Evolutionary conservation across 2,888 invertebrate genomes (phyloP).

Genomic region (Spisula solida): DNA sequence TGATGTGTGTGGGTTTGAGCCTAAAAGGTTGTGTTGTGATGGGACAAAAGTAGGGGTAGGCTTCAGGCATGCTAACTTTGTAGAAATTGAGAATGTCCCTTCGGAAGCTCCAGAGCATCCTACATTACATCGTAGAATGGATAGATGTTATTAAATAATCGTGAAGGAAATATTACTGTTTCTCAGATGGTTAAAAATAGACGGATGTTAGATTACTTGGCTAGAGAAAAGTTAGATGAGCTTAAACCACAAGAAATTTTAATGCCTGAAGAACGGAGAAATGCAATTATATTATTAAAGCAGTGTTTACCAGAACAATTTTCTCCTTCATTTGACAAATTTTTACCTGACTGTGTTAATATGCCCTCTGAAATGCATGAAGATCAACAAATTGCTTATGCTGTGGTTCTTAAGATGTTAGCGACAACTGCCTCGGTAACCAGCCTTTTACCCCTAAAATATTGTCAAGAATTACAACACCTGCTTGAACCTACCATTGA

Average conservation of each 20-base stretch:
- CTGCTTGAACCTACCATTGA: neutral
- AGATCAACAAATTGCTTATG: conserved; percentile 37
- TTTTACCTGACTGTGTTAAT: neutral
- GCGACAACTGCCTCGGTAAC: conserved; percentile 48
- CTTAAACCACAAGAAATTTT: neutral
- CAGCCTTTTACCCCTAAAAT: conserved; percentile 43
- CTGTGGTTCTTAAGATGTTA: conserved; percentile 31
- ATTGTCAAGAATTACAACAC: conserved; percentile 13
- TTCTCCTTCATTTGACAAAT: neutral
- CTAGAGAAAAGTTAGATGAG: conserved; percentile 7
- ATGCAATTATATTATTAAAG: neutral
- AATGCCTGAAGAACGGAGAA: neutral
- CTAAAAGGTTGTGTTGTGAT: conserved; percentile 53
- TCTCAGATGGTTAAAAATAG: conserved; percentile 11
- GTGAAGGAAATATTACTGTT: neutral
- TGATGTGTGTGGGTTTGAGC: conserved; percentile 35
- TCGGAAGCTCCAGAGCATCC: neutral
- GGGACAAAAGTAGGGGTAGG: conserved; percentile 60
- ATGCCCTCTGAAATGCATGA: neutral
- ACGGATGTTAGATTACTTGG: conserved; percentile 12
- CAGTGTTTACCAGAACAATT: neutral
- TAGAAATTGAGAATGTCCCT: conserved; percentile 47
- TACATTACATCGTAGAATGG: conserved; percentile 37
- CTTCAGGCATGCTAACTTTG: conserved; percentile 59
- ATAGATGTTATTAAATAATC: conserved; percentile 26